Evolutionary conservation across 1,140 invertebrate genomes (phyloP).

Genomic region (Scaptomyza hsui): DNA sequence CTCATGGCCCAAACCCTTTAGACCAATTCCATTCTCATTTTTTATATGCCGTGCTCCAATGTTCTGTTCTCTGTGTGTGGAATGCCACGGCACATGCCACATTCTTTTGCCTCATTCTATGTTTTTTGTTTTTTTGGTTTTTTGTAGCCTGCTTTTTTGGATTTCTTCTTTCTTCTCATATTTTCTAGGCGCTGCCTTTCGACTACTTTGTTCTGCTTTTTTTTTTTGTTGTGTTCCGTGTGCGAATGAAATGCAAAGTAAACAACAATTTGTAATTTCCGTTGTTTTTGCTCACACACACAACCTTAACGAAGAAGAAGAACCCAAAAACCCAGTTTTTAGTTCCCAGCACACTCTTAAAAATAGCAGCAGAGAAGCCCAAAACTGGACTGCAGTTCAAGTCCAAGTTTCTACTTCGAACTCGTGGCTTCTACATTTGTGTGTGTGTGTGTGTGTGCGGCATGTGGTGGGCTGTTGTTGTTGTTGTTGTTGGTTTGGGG

Average conservation of each 20-base stretch:
- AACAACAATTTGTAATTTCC: slow-evolving; percentile 79
- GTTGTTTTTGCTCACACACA: slow-evolving; percentile 46
- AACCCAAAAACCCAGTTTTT: slow-evolving; percentile 8
- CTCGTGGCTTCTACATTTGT: not conserved
- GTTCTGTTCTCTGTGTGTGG: not conserved
- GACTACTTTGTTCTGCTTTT: slow-evolving; percentile 15
- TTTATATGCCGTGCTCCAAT: not conserved
- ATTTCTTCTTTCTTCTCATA: slow-evolving; percentile 23
- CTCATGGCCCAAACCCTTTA: not conserved
- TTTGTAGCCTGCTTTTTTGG: slow-evolving; percentile 1
- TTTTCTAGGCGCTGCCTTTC: slow-evolving; percentile 25
- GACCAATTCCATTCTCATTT: slow-evolving; percentile 37
- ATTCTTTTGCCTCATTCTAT: slow-evolving; percentile 28
- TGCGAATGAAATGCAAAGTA: slow-evolving; percentile 74
- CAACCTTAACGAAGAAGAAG: not conserved
- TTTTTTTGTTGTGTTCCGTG: slow-evolving; percentile 36
- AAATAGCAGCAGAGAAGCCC: too few species aligned
- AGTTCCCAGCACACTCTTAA: slow-evolving; percentile 2
- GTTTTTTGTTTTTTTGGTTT: slow-evolving; percentile 11
- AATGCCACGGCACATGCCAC: slow-evolving; percentile 7
- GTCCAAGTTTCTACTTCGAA: slow-evolving; percentile 14
- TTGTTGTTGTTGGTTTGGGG: not conserved
- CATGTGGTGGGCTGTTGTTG: slow-evolving; percentile 23
- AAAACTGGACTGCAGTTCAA: slow-evolving; percentile 3
- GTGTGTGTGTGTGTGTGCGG: too few species aligned